Evolutionary conservation across 2,797 vertebrate species (phyloP).

Genomic region (Sylvilagus floridanus): DNA sequence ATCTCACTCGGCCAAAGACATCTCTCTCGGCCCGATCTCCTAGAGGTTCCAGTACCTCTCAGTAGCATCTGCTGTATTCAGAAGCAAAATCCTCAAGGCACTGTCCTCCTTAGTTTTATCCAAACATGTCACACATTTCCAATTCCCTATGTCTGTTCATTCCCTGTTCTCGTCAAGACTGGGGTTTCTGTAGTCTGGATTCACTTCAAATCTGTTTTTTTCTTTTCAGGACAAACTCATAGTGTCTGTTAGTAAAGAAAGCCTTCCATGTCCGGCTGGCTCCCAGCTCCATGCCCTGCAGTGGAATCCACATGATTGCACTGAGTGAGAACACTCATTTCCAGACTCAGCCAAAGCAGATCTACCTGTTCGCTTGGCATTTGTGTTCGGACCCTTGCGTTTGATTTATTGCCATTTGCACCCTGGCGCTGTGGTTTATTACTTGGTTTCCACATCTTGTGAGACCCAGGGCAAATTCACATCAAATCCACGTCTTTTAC

Average conservation of each 20-base stretch:
- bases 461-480: neutral
- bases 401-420: neutral
- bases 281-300: neutral
- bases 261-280: neutral
- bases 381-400: neutral
- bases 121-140: neutral
- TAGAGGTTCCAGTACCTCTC: no score
- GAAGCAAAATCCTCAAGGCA: neutral
- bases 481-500: neutral
- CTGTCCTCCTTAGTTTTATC: neutral
- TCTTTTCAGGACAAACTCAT: neutral
- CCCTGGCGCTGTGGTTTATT: neutral
- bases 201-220: neutral
- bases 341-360: neutral
- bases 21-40: no score
- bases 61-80: no score
- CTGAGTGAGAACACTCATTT: neutral
- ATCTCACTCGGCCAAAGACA: no score
- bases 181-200: neutral
- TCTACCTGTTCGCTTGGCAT: neutral
- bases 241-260: neutral
- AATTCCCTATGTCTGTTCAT: neutral
- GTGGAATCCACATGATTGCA: neutral
- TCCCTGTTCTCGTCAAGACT: slow-evolving; percentile 31
- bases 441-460: neutral